Conservation (phyloP, 2,797 vertebrate genomes). For the Sparus aurata region DNA sequence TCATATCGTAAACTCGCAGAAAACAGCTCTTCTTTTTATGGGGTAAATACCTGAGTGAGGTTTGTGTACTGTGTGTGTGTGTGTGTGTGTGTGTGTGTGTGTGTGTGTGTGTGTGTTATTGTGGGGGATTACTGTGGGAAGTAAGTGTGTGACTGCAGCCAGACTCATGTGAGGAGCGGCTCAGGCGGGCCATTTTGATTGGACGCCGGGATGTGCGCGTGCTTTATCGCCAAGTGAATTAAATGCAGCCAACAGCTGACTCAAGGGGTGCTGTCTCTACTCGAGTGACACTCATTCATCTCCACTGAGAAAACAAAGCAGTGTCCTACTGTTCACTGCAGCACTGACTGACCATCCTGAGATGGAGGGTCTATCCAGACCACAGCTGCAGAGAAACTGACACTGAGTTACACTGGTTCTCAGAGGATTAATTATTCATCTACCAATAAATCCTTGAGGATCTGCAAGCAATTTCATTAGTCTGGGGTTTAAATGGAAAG, state of each 20-base stretch:
- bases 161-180: constrained; percentile 74
- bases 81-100: constrained; percentile 8
- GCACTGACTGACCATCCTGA: not conserved
- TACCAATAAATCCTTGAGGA: constrained; percentile 18
- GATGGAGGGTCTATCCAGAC: not conserved
- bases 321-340: not conserved
- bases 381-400: not conserved
- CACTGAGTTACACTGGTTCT: not conserved
- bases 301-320: constrained; percentile 33
- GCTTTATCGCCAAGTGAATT: constrained; percentile 71
- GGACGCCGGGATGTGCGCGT: constrained; percentile 42
- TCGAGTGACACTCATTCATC: constrained; percentile 53
- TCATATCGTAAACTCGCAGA: constrained; percentile 28
- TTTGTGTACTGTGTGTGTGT: constrained; percentile 3
- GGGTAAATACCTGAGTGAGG: constrained; percentile 26
- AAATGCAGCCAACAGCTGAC: constrained; percentile 72
- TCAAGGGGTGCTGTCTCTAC: constrained; percentile 50
- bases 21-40: constrained; percentile 36
- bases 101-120: constrained; percentile 4
- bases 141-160: constrained; percentile 62
- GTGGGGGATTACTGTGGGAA: constrained; percentile 69
- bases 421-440: constrained; percentile 29
- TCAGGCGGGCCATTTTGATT: constrained; percentile 75
- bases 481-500: constrained; percentile 21
- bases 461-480: constrained; percentile 36